These are phyloP conservation scores for Leptonema lineaticorne DNA, from an alignment of 1,140 invertebrate species.

Conservation along the genomic window DNA sequence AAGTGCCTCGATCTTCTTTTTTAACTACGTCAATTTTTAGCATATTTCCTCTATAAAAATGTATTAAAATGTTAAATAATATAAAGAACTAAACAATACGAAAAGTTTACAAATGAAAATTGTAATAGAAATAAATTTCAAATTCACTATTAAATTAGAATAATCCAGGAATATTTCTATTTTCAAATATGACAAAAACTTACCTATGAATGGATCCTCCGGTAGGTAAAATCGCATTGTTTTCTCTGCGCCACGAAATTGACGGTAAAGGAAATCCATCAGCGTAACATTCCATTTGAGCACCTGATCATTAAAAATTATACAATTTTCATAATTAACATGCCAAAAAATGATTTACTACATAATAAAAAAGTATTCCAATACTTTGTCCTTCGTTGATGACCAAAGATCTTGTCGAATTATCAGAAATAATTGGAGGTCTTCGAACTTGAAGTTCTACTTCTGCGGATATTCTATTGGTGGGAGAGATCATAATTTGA, in stretches of 20 bases:
- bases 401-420: conserved; percentile 84
- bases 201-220: conserved; percentile 75
- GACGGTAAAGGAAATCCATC: conserved; percentile 78
- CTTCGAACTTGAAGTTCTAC: conserved; percentile 81
- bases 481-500: conserved; percentile 77
- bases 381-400: conserved; percentile 74
- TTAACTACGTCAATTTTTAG: conserved; percentile 76
- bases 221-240: conserved; percentile 88
- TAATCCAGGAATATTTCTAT: no score
- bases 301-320: conserved; percentile 49
- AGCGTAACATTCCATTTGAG: conserved; percentile 85
- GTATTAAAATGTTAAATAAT: background rate
- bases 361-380: background rate
- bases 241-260: conserved; percentile 89
- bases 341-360: background rate
- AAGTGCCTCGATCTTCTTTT: conserved; percentile 88
- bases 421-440: conserved; percentile 89
- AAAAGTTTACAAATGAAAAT: background rate
- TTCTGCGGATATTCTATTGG: conserved; percentile 77
- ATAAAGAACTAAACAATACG: background rate
- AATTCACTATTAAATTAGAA: background rate
- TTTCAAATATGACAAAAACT: background rate
- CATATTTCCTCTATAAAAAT: conserved; percentile 72
- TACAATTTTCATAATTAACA: background rate
- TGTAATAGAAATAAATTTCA: background rate